Base-by-base conservation (phyloP, 2,113 vertebrate genomes). In the Ibidorhyncha struthersii region DNA sequence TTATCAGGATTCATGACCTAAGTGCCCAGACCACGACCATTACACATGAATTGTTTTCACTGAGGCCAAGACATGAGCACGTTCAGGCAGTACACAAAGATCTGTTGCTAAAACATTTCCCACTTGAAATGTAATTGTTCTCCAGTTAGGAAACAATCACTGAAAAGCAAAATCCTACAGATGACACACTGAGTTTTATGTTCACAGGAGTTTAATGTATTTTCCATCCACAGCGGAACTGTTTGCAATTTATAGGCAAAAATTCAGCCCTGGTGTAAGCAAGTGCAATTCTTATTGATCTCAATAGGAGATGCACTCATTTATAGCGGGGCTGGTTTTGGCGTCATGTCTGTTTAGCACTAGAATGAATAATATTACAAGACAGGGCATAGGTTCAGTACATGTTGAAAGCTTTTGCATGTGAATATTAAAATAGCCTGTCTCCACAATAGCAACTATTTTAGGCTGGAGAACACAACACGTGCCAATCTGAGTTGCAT, bases 371-470 rank as follows among this genome's bases (percentile, higher is more conserved):
- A 94, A 72, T 34, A 82, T 32, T 78, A 82, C 74, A 69, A 95
- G 90, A 16, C 78, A 83, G 66, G 77, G 82, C 92, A 86, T 27
- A 62, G 95, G 95, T 89, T 96, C 78, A 21, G 23, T 15, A 58
- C 2, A 1, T 25, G 52, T 32, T 92, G 59, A 96, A 95, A 96
- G 94, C 93, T 93, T 96, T 96, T 96, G 91, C 90, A 92, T 92
- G 86, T 82, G 89, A 97, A 97, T 96, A 94, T 83, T 85, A 91
- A 93, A 92, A 95, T 34, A 94, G 90, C n/a, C 78, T 72, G 30
- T 17, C 92, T 97, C 82, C 81, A 97, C 96, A 97, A 96, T 77
- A 96, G 95, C 85, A 86, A 93, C 92, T 91, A 66, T 95, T 97
- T 95, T 67, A 90, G 92, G 74, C 81, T 74, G 67, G 89, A 96